Base-by-base conservation (phyloP, 2,113 vertebrate species). In the Phoenicopterus ruber region DNA sequence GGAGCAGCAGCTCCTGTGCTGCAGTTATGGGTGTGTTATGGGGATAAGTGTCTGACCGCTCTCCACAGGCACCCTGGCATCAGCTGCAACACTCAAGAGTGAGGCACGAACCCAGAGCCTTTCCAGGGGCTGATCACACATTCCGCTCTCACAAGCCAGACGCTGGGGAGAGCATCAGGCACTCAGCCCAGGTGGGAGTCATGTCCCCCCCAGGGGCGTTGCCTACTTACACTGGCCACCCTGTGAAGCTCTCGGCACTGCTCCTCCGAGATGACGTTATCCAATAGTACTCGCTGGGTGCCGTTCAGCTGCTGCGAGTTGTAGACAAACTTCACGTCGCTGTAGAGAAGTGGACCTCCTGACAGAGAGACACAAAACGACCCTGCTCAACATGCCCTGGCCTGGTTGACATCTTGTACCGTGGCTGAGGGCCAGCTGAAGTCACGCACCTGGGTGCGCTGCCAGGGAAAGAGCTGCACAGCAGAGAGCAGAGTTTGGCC, bases 321-420 rank as follows among this genome's bases (percentile, higher is more conserved):
- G 86, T 98, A 98, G 90, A 99, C 98, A 40, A 99, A 98, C 36
- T 98, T 98, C 92, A 99, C 98, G 0, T 97, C 97, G 0, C 98
- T 98, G 32, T 99, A 99, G 63, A 99, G 61, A 95, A 99, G 94
- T 0, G 99, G 98, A 7, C 99, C 99, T 42, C 99, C 99, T 99
- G 47, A 46, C n/a, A 78, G 25, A 92, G 69, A 91, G 61, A 88
- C 29, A 95, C 10, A 77, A 81, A 92, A 62, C 0, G 6, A 83
- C 38, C 18, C 54, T 80, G 67, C n/a, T 94, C 77, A 82, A 62
- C n/a, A 13, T 11, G 49, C 11, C 42, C 42, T 61, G 73, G 67
- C 62, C 55, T 79, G 9, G 2, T 0, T 63, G 36, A n/a, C 25
- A 28, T 19, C 70, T 40, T 44, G 44, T 18, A 46, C 38, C 0